phyloP scores from a whole-genome alignment of 2,797 vertebrate species.

The Otus scops region DNA sequence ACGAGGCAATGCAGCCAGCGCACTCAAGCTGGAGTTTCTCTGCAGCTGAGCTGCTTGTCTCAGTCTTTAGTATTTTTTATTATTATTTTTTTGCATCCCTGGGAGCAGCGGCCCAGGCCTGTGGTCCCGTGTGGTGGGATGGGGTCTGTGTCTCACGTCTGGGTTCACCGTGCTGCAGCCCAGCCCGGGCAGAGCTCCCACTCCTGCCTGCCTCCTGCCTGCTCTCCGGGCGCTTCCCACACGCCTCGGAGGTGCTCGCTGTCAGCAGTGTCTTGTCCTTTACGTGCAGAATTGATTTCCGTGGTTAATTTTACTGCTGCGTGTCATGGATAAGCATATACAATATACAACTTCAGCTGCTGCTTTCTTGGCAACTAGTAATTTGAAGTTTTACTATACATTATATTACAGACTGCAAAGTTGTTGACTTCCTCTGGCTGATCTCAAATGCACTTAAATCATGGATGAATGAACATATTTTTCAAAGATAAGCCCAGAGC shows the following conservation, averaged over 20 bases:
- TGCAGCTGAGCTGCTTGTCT: not conserved
- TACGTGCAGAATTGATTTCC: not conserved
- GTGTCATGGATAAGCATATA: not conserved
- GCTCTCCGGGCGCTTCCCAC: not conserved
- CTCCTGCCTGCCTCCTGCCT: not conserved
- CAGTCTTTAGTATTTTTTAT: not conserved
- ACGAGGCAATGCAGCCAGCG: rapidly evolving
- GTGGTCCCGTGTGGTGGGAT: rapidly evolving
- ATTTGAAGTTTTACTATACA: not conserved
- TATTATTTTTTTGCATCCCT: not conserved
- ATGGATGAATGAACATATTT: constrained; percentile 19
- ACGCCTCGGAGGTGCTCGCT: not conserved
- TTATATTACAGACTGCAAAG: not conserved
- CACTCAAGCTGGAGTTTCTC: not conserved
- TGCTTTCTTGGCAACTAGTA: not conserved
- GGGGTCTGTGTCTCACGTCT: rapidly evolving
- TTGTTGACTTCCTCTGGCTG: not conserved
- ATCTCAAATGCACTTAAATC: constrained; percentile 35
- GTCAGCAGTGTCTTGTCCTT: not conserved
- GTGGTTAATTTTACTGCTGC: not conserved
- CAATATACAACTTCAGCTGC: not conserved
- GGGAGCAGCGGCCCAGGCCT: not conserved
- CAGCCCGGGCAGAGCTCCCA: rapidly evolving
- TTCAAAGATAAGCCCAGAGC: constrained; percentile 51
- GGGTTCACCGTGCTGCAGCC: rapidly evolving